Base-by-base conservation (phyloP, 2,888 invertebrate genomes). In the Apodemia hepburni region DNA sequence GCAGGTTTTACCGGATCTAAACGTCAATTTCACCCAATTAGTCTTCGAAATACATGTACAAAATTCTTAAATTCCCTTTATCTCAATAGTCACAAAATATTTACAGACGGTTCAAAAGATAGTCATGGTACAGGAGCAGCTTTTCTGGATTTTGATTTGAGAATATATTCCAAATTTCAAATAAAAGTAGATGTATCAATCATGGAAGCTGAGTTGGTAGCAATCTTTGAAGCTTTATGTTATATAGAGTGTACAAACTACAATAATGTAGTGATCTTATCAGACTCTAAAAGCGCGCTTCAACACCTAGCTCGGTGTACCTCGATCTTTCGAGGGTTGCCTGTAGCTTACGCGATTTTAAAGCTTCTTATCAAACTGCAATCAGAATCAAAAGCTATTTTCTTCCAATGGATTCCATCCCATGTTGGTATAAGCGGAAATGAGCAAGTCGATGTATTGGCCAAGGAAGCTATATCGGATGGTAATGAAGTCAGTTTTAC, bases 231-330 rank as follows among this genome's bases (percentile, higher is more conserved):
- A 22, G 33, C 33, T 33, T 33, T 33, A 33, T 33, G 18, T 11
- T 51, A 51, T 51, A 9, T 51, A 51, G 49, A 51, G 18, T 51
- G 17, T 8, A 51, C 17, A 4, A 51, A 51, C 9, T 51, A 51
- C 18, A 51, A 51, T 18, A 51, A 51, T 1, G 49, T 51, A 29
- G 47, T 60, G 9, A 33, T 60, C 2, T 33, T 60, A 17, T 49
- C 60, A 17, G 60, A 60, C 29, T 49, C 49, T 17, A 66, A 62
- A 35, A 65, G 64, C 29, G 64, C 64, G 12, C 60, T 67, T 29
- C 64, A 67, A 63, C 62, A 65, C 61, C 35, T 67, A 57, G 61
- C 61, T 64, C 64, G 63, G 58, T 68, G 68, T 58, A 62, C 62
- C 59, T 66, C 62, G 45, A 47, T 17, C 22, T 51, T 49, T 45